Percentiles rank a stretch among this genome's conserved stretches.
phyloP scores from a whole-genome alignment of 2,113 vertebrate species.

The Hydrolagus affinis region DNA sequence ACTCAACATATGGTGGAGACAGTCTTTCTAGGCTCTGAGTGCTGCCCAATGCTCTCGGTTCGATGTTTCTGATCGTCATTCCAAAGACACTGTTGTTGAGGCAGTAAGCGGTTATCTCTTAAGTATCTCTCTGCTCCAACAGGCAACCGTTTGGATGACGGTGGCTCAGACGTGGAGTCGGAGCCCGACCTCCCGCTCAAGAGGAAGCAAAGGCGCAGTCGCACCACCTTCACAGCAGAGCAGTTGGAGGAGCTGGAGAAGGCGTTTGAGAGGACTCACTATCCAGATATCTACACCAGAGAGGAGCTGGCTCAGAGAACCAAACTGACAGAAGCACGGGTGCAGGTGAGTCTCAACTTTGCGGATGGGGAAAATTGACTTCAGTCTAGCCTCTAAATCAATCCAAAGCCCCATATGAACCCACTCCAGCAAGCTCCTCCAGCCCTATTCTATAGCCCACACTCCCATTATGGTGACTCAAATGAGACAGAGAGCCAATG shows the following conservation, averaged over 20 bases:
- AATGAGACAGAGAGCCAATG: too few relatives aligned
- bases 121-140: background rate
- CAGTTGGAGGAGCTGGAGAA: constrained; percentile 98
- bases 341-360: constrained; percentile 67
- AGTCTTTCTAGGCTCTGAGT: too few relatives aligned
- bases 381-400: too few relatives aligned
- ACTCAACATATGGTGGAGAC: too few relatives aligned
- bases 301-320: constrained; percentile 96
- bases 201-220: constrained; percentile 89
- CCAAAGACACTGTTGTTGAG: background rate
- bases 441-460: too few relatives aligned
- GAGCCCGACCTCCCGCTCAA: constrained; percentile 93
- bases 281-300: constrained; percentile 94
- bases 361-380: background rate
- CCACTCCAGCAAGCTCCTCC: too few relatives aligned
- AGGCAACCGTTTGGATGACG: constrained; percentile 90
- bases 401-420: too few relatives aligned
- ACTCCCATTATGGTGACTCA: too few relatives aligned
- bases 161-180: constrained; percentile 80
- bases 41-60: too few relatives aligned
- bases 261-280: constrained; percentile 94
- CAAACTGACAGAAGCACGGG: constrained; percentile 89
- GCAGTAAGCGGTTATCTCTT: too few relatives aligned
- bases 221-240: constrained; percentile 94
- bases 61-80: background rate